A percentile compares a stretch with the other conserved stretches of the same genome.
Conservation (phyloP, 2,797 vertebrate species). For the Takifugu rubripes region DNA sequence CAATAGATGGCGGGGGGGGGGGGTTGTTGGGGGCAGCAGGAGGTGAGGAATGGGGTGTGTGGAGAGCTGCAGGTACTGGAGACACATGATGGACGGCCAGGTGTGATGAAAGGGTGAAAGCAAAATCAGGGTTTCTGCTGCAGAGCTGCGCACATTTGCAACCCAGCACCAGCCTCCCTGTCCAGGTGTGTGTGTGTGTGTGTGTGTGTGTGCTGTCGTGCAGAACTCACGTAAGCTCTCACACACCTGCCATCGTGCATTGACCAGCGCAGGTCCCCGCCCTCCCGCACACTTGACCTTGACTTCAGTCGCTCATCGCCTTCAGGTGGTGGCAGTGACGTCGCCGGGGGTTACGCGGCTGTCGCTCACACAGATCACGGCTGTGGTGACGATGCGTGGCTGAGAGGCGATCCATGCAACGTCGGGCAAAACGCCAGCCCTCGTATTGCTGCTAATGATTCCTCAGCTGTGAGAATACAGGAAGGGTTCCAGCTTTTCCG, state of each 20-base stretch:
- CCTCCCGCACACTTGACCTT: slow-evolving; percentile 46
- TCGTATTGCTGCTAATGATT: neutral
- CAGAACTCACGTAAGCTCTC: slow-evolving; percentile 11
- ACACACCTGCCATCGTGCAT: slow-evolving; percentile 32
- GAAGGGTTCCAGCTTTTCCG: too few species aligned
- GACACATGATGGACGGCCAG: neutral
- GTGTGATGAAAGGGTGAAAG: neutral
- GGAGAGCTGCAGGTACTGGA: neutral
- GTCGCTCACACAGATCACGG: slow-evolving; percentile 12
- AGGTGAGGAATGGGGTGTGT: neutral
- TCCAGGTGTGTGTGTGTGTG: neutral
- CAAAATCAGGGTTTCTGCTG: slow-evolving; percentile 30
- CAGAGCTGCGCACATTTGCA: slow-evolving; percentile 31
- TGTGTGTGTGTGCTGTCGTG: slow-evolving; percentile 5
- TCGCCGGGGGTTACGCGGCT: slow-evolving; percentile 2
- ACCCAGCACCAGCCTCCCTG: slow-evolving; percentile 30
- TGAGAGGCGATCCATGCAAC: neutral
- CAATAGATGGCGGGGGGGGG: slow-evolving; percentile 5
- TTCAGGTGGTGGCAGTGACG: neutral
- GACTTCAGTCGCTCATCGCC: slow-evolving; percentile 27
- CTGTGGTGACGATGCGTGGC: neutral
- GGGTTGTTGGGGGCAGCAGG: slow-evolving; percentile 6
- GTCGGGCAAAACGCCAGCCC: neutral
- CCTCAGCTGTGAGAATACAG: neutral
- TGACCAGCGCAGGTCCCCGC: slow-evolving; percentile 15